Percentiles rank a stretch among this genome's conserved stretches.
These are phyloP conservation scores for Pterois miles DNA, from an alignment of 2,797 vertebrate genomes.

Conservation along the genomic window DNA sequence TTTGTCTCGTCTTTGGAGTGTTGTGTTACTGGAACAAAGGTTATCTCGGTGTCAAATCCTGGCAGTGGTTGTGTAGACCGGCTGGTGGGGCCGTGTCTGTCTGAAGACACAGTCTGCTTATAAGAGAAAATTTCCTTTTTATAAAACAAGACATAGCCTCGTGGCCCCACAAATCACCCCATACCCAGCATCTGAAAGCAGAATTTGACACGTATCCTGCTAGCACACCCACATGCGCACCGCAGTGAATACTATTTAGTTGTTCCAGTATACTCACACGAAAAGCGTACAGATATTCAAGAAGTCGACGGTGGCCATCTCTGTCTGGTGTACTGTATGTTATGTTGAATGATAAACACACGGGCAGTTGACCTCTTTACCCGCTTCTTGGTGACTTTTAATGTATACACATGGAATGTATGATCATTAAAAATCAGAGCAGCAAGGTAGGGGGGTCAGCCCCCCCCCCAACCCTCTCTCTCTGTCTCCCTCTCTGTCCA, in stretches of 20 bases:
- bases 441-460: not conserved
- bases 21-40: slow-evolving; percentile 23
- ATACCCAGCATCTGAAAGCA: slow-evolving; percentile 40
- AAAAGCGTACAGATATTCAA: slow-evolving; percentile 64
- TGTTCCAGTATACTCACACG: slow-evolving; percentile 34
- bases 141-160: slow-evolving; percentile 59
- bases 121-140: slow-evolving; percentile 60
- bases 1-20: slow-evolving; percentile 16
- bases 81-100: slow-evolving; percentile 23
- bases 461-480: slow-evolving; percentile 14
- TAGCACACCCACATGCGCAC: slow-evolving; percentile 25
- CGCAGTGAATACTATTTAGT: slow-evolving; percentile 39
- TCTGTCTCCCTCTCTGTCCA: slow-evolving; percentile 40
- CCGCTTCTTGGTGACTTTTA: slow-evolving; percentile 66
- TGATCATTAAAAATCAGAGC: slow-evolving; percentile 64
- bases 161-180: slow-evolving; percentile 38
- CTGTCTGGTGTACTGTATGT: slow-evolving; percentile 48
- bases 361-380: slow-evolving; percentile 37
- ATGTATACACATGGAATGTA: slow-evolving; percentile 56
- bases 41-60: slow-evolving; percentile 48
- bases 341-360: slow-evolving; percentile 52
- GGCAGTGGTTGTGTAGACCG: slow-evolving; percentile 28
- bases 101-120: slow-evolving; percentile 42
- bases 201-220: slow-evolving; percentile 27
- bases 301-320: slow-evolving; percentile 44